A percentile compares a stretch with the other conserved stretches of the same genome.
Conservation (phyloP, 2,888 invertebrate genomes). For the Microctonus aethiopoides region DNA sequence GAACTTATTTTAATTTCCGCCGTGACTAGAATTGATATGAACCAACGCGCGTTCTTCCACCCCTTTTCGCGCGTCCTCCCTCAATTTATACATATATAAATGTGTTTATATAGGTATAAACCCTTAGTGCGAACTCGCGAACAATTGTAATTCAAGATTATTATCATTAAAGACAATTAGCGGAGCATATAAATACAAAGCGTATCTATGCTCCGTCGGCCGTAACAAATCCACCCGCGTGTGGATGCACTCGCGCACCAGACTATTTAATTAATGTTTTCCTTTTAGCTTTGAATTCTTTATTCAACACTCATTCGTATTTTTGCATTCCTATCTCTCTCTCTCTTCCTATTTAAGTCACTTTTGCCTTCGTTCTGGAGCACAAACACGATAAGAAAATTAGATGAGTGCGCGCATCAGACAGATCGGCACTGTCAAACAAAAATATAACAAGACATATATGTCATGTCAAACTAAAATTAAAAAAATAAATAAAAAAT, state of each 20-base stretch:
- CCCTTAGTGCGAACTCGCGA: constrained; percentile 34
- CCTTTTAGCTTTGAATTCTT: constrained; percentile 8
- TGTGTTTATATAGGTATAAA: constrained; percentile 8
- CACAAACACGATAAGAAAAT: constrained; percentile 25
- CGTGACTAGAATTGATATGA: constrained; percentile 35
- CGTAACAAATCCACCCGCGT: constrained; percentile 54
- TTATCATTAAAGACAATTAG: constrained; percentile 65
- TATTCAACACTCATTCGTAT: constrained; percentile 13
- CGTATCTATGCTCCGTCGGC: constrained; percentile 61
- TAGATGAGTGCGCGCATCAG: constrained; percentile 4
- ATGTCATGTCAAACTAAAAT: constrained; percentile 1
- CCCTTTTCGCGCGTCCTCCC: background rate
- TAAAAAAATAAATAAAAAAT: constrained; percentile 3
- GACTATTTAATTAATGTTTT: constrained; percentile 39
- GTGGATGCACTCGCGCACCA: constrained; percentile 13
- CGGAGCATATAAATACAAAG: constrained; percentile 62
- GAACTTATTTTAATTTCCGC: constrained; percentile 36
- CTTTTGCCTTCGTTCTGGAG: background rate
- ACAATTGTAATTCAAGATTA: constrained; percentile 51
- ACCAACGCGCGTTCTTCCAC: constrained; percentile 3
- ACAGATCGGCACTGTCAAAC: constrained; percentile 20
- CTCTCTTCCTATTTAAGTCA: background rate
- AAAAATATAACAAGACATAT: constrained; percentile 7
- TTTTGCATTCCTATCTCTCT: background rate
- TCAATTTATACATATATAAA: constrained; percentile 8